Evolutionary conservation across 2,797 vertebrate species (phyloP).

Genomic region (Naso thynnoides): DNA sequence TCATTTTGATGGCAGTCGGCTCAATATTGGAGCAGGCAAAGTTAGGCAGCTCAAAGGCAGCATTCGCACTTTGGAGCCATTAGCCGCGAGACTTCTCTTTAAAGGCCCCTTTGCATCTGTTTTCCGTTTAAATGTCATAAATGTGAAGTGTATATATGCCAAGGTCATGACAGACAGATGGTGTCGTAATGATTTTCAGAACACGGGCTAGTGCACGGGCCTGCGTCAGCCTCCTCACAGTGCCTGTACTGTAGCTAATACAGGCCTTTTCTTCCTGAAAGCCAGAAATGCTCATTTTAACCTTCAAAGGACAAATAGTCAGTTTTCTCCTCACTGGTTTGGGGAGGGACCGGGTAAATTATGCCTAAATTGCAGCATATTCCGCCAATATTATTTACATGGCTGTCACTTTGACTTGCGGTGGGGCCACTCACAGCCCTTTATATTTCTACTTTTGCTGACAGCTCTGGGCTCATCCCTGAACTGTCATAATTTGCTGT

Average conservation of each 20-base stretch:
- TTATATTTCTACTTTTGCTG: slow-evolving; percentile 74
- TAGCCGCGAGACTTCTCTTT: slow-evolving; percentile 67
- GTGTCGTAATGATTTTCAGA: slow-evolving; percentile 78
- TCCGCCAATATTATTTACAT: slow-evolving; percentile 77
- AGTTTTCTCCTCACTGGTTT: neutral
- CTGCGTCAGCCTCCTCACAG: slow-evolving; percentile 64
- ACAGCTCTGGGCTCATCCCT: slow-evolving; percentile 76
- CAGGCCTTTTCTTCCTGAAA: slow-evolving; percentile 44
- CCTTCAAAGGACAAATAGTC: slow-evolving; percentile 76
- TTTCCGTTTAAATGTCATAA: slow-evolving; percentile 76
- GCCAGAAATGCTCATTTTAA: slow-evolving; percentile 54
- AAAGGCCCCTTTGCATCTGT: slow-evolving; percentile 70
- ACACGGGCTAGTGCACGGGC: slow-evolving; percentile 46
- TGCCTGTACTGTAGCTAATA: slow-evolving; percentile 58
- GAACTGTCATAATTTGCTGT: slow-evolving; percentile 70
- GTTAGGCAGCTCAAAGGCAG: slow-evolving; percentile 60
- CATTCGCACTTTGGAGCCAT: slow-evolving; percentile 77
- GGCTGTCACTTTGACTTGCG: slow-evolving; percentile 75
- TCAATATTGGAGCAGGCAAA: slow-evolving; percentile 30
- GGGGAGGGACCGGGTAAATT: slow-evolving; percentile 57
- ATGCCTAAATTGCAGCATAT: slow-evolving; percentile 70
- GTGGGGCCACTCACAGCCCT: slow-evolving; percentile 59
- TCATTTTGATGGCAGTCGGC: slow-evolving; percentile 52
- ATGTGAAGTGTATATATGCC: slow-evolving; percentile 72
- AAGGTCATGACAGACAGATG: slow-evolving; percentile 78